phyloP scores from a whole-genome alignment of 1,140 invertebrate species.

The Calliphora vicina region DNA sequence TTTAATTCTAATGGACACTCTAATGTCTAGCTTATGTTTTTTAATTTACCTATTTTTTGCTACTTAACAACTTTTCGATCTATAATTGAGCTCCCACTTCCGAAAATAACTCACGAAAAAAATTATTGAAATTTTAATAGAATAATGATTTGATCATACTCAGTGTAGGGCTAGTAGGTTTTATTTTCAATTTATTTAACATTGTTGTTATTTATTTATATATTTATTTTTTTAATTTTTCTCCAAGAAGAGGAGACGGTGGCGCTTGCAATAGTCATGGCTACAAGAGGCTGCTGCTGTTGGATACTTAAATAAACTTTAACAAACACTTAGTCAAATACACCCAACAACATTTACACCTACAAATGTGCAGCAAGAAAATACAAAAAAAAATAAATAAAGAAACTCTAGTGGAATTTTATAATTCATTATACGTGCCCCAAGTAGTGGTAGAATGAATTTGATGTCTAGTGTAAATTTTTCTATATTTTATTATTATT shows the following conservation, averaged over 20 bases:
- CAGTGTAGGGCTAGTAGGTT: no score
- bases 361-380: not conserved
- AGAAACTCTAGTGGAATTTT: not conserved
- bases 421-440: not conserved
- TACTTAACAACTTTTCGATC: no score
- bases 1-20: no score
- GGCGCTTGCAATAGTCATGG: not conserved
- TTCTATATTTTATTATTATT: not conserved
- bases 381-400: not conserved
- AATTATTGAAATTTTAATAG: no score
- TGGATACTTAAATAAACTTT: not conserved
- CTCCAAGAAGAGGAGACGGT: not conserved
- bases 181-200: not conserved
- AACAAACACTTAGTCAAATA: not conserved
- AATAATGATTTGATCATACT: no score
- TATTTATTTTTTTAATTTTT: not conserved
- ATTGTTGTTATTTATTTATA: not conserved
- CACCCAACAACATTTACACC: not conserved
- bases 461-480: not conserved
- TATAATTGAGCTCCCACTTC: no score
- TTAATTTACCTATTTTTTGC: no score
- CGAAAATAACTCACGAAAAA: no score
- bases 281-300: not conserved
- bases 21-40: no score
- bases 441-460: not conserved